Evolutionary conservation across 1,140 invertebrate genomes (phyloP), one percentile per base, ranked within the genome.

Genomic region (Bathynomus jamesi): DNA sequence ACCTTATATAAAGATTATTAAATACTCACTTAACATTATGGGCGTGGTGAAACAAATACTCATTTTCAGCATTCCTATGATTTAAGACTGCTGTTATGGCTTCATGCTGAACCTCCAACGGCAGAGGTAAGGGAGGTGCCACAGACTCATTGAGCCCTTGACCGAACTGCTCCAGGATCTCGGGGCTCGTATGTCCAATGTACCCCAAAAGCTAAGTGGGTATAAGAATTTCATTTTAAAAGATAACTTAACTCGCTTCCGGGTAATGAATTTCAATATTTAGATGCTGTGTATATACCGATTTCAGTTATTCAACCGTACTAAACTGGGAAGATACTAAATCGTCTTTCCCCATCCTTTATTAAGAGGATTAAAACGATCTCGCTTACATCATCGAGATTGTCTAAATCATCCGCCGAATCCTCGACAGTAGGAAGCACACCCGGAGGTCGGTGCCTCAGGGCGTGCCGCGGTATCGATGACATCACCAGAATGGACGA

Each of bases 131-230:
- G 3, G 75, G 75, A 28, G 75, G 75, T 8, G 86, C 84, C 7
- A 80, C 75, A 8, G 78, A 63, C 24, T 88, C 87, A 2, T 93
- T 74, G 91, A 82, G 32, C 86, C 85, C 4, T 87, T 82, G 72
- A 89, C 88, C 29, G 87, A 85, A 78, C 87, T 88, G 69, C 89
- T 87, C 68, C 91, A 83, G 79, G 94, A 95, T 82, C 64, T 98
- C 95, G 0, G 94, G 91, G 81, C 94, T 96, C 0, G 92, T 94
- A 80, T 93, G 87, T 0, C 92, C 94, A 78, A 98, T 90, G 81
- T 96, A 96, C 77, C 91, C 89, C 32, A 98, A 82, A 73, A 96
- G 83, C 91, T 94, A 53, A 2, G 21, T 53, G 13, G 21, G 40
- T 53, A 53, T 7, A 40, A 40, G 32, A 40, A 40, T 40, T 40